Conservation (phyloP, 2,113 vertebrate genomes). For the Quiscalus mexicanus region DNA sequence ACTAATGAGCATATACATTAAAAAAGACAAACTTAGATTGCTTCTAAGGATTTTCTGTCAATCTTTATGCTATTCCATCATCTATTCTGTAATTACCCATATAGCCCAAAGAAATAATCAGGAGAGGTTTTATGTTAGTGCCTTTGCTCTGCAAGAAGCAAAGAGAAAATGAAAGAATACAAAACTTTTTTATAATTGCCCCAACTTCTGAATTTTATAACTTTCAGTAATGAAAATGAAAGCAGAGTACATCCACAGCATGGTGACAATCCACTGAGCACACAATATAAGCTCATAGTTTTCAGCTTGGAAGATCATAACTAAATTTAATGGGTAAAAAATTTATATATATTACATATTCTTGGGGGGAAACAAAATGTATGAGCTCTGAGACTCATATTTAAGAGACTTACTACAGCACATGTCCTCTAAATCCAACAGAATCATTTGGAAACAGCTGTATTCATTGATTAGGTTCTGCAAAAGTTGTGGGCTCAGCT, state of each 20-base stretch:
- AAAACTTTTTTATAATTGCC: not conserved
- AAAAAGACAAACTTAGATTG: not conserved
- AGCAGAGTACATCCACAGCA: not conserved
- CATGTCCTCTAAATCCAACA: not conserved
- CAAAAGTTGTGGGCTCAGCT: not conserved
- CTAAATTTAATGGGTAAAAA: not conserved
- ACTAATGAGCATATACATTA: not conserved
- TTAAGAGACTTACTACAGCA: not conserved
- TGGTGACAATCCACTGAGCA: not conserved
- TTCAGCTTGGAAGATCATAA: not conserved
- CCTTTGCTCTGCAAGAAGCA: not conserved
- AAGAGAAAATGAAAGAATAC: not conserved
- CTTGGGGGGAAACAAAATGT: not conserved
- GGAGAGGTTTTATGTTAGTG: not conserved
- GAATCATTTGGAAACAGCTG: not conserved
- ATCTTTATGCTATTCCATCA: not conserved
- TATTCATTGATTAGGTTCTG: not conserved
- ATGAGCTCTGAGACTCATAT: not conserved
- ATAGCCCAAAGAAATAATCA: constrained; percentile 14
- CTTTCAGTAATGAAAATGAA: not conserved
- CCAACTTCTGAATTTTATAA: not conserved
- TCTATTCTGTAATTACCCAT: not conserved
- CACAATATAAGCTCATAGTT: not conserved
- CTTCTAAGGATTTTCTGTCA: constrained; percentile 12
- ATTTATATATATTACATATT: not conserved